Evolutionary conservation across 1,140 invertebrate species (phyloP).

Genomic region (Temnothorax longispinosus): DNA sequence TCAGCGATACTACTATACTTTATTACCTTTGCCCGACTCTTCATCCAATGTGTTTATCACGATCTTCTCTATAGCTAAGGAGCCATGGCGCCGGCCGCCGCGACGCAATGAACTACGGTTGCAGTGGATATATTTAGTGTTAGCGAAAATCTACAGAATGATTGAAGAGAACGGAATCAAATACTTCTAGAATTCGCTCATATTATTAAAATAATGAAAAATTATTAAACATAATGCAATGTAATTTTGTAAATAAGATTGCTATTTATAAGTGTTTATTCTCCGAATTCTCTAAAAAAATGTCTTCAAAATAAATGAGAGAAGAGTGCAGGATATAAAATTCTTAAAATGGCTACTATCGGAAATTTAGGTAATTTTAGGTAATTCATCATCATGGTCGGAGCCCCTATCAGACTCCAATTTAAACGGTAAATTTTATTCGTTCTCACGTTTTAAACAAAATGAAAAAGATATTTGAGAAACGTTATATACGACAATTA

Average conservation of each 20-base stretch:
- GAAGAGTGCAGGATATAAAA: neutral
- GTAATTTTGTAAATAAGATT: neutral
- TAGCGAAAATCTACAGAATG: neutral
- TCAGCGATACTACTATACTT: slow-evolving; percentile 53
- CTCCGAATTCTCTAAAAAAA: neutral
- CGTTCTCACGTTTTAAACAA: neutral
- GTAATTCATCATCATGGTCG: neutral
- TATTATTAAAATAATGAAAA: neutral
- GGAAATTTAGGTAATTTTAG: neutral
- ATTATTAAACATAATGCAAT: neutral
- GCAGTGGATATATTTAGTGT: neutral
- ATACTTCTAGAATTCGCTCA: neutral
- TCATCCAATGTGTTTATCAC: slow-evolving; percentile 63
- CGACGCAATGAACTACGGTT: neutral
- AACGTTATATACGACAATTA: neutral
- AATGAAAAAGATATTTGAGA: neutral
- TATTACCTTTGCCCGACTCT: slow-evolving; percentile 51
- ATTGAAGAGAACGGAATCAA: neutral
- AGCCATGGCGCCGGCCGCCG: neutral
- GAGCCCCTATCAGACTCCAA: neutral
- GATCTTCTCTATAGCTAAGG: neutral
- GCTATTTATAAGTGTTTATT: neutral
- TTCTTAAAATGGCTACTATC: neutral
- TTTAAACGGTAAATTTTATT: slow-evolving; percentile 19
- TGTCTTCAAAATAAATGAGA: neutral